Evolutionary conservation across 1,140 invertebrate species (phyloP), one percentile per base, ranked within the genome.

Genomic region (Lepidurus couesii): DNA sequence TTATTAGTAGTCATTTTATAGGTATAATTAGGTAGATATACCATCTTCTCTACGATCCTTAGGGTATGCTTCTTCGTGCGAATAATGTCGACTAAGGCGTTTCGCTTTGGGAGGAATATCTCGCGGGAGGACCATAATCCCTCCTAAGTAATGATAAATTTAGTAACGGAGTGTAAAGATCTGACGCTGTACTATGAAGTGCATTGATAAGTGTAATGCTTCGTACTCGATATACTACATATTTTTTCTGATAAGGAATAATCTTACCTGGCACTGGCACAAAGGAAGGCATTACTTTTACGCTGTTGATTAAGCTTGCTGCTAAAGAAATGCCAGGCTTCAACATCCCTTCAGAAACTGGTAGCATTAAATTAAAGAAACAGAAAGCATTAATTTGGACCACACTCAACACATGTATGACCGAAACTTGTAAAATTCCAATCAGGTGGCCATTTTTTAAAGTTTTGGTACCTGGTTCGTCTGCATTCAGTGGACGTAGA

Each of bases 51-150:
- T 90, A 81, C 90, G 90, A 83, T 91, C 90, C 42, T 88, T 89
- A 81, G 88, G 87, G 84, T 90, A 91, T 80, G 93, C 92, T 80
- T 92, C 92, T 84, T 95, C 93, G 83, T 94, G 92, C 79, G 92
- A 93, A 86, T 93, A 91, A 21, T 92, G 92, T 82, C 92, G 88
- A 80, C 92, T 92, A 77, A 94, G 86, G 79, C 91, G 89, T 84
- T 93, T 91, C 44, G 81, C 78, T 65, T 82, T 73, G 34, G 81
- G 75, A 53, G 82, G 74, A 16, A 76, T 42, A 21, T 77, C 81
- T 53, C 80, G 75, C 0, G 80, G 80, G 7, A 80, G 78, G 8
- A 79, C 76, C 13, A 79, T 24, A 45, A 45, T 79, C 11, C 44
- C 24, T n/a, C 44, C 78, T 75, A 34, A 26, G 44, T 73, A 42